Base-by-base conservation (phyloP, 92 coral and sea anemone genomes). In the Parazoanthus atlanticus region DNA sequence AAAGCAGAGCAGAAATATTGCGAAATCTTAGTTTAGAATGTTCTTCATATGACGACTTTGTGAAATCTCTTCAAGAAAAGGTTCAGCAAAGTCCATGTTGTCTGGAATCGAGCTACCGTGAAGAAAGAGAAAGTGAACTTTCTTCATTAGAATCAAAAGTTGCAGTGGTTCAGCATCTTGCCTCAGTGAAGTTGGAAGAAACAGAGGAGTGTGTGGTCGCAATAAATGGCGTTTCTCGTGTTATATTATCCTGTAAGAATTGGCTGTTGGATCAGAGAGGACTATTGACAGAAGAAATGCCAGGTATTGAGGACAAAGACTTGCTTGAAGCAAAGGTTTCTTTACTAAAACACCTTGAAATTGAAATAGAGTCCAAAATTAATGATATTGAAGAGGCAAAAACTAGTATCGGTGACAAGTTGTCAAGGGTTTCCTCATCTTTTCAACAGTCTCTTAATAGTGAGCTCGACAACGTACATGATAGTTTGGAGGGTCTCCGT, bases 241-340 rank as follows among this genome's bases (percentile, higher is more conserved):
- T 85, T 56, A 89, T 93, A 41, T 88, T 88, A 32, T 88, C 93
- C 10, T 92, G 93, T 80, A 92, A 92, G 74, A 91, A 90, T 52
- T 95, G 94, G 94, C 80, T 95, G 21, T 82, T 88, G 34, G 89
- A 88, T 67, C 92, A 93, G 78, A 90, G 89, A 79, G 91, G 78
- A 23, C 31, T 92, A 72, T 81, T 93, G 8, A 30, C 19, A 5
- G 89, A 65, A 13, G 89, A 86, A 28, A 78, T 88, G 28, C 77
- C 91, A 12, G 86, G 34, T 32, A 32, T 79, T 80, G 88, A 76
- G 47, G 79, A 88, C 71, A 66, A 82, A 4, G 71, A 89, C 52
- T 71, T 81, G 61, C 94, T 91, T 13, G 89, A 90, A 25, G 77
- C 76, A 31, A 91, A 90, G 47, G 88, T 93, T 74, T 82, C 85